These are phyloP conservation scores for Trogon surrucura DNA, from an alignment of 2,113 vertebrate genomes.

Conservation along the genomic window DNA sequence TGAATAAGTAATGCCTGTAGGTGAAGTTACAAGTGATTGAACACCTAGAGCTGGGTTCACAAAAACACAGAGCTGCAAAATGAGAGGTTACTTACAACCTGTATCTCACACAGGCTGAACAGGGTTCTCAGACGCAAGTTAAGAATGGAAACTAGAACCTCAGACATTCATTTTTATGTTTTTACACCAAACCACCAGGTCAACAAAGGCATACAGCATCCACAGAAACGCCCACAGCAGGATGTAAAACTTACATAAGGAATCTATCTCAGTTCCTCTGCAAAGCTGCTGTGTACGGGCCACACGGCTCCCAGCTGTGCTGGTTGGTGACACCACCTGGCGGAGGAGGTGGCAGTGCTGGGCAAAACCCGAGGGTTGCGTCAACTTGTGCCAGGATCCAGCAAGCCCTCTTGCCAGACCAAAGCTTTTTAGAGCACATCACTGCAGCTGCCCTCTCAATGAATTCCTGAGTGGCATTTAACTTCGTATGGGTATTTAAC, in stretches of 20 bases:
- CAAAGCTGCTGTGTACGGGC: not conserved
- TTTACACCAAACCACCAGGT: not conserved
- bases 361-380: not conserved
- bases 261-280: not conserved
- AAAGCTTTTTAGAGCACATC: accelerated
- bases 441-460: not conserved
- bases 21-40: not conserved
- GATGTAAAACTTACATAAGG: not conserved
- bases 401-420: not conserved
- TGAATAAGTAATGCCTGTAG: not conserved
- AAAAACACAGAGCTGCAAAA: not conserved
- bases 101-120: not conserved
- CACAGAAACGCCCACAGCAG: not conserved
- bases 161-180: not conserved
- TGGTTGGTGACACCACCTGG: accelerated
- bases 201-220: not conserved
- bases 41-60: not conserved
- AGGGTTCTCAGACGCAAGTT: not conserved
- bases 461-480: not conserved
- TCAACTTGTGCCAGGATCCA: not conserved
- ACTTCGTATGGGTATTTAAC: accelerated
- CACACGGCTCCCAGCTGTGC: accelerated
- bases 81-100: not conserved
- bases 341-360: not conserved
- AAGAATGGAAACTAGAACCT: not conserved